Conservation (phyloP, 2,113 vertebrate genomes). For the Chaenocephalus aceratus region DNA sequence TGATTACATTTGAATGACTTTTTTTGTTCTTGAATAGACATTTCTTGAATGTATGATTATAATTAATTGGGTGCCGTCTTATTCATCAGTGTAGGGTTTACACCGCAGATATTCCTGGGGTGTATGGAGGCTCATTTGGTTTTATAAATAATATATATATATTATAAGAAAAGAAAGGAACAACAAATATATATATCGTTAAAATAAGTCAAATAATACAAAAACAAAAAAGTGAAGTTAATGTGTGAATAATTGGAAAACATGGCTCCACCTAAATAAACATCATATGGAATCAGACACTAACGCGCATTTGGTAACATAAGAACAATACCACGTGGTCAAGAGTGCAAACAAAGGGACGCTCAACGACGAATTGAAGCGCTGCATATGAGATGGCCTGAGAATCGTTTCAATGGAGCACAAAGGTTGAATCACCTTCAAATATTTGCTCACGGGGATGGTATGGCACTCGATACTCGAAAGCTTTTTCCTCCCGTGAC, state of each 20-base stretch:
- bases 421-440: slow-evolving; percentile 50
- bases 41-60: slow-evolving; percentile 46
- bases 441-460: slow-evolving; percentile 71
- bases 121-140: slow-evolving; percentile 24
- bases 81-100: slow-evolving; percentile 16
- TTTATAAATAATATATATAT: slow-evolving; percentile 41
- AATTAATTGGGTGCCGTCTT: slow-evolving; percentile 56
- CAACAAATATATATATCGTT: too few species aligned
- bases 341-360: slow-evolving; percentile 13
- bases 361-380: slow-evolving; percentile 28
- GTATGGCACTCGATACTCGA: slow-evolving; percentile 27
- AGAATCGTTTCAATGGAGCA: slow-evolving; percentile 26
- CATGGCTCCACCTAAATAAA: neutral
- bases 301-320: neutral
- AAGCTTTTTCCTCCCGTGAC: slow-evolving; percentile 33
- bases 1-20: slow-evolving; percentile 38
- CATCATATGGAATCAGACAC: neutral
- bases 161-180: too few species aligned
- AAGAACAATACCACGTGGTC: neutral
- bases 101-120: slow-evolving; percentile 17
- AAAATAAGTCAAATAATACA: too few species aligned
- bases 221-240: neutral
- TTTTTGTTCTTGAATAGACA: slow-evolving; percentile 30
- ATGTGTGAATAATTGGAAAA: neutral
- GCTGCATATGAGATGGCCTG: slow-evolving; percentile 6